A percentile compares a stretch with the other conserved stretches of the same genome.
These are phyloP conservation scores for Nemurella pictetii DNA, from an alignment of 2,888 invertebrate species.

Conservation along the genomic window DNA sequence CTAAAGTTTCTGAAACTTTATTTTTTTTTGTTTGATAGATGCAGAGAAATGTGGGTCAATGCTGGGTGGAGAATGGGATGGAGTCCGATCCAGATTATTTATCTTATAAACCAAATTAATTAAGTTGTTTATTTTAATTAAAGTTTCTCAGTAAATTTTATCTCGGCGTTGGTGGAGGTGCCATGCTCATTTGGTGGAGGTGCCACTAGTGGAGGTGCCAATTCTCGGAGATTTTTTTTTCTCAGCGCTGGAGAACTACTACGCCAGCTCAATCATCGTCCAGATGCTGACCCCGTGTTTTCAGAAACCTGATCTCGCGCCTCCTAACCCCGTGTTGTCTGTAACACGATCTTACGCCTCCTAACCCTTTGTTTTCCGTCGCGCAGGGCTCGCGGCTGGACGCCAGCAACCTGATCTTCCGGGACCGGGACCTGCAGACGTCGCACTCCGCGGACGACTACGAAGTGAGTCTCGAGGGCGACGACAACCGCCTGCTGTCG, in stretches of 20 bases:
- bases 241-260: no score
- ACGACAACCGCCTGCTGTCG: neutral
- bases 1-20: neutral
- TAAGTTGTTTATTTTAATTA: neutral
- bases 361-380: no score
- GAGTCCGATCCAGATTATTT: neutral
- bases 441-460: neutral
- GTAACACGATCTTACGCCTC: no score
- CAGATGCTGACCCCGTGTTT: no score
- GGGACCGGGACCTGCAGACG: conserved; percentile 2
- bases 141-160: neutral
- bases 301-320: no score
- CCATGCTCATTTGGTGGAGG: neutral
- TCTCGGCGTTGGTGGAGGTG: no score
- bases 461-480: neutral
- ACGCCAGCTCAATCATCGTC: no score
- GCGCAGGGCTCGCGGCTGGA: neutral
- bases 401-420: conserved; percentile 15
- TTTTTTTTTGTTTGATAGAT: no score
- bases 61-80: neutral
- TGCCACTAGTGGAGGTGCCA: neutral
- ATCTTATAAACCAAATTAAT: neutral
- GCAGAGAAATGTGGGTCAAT: neutral
- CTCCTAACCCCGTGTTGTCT: no score
- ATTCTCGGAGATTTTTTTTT: no score